phyloP scores from a whole-genome alignment of 2,888 invertebrate genomes.

The Coelopa pilipes region DNA sequence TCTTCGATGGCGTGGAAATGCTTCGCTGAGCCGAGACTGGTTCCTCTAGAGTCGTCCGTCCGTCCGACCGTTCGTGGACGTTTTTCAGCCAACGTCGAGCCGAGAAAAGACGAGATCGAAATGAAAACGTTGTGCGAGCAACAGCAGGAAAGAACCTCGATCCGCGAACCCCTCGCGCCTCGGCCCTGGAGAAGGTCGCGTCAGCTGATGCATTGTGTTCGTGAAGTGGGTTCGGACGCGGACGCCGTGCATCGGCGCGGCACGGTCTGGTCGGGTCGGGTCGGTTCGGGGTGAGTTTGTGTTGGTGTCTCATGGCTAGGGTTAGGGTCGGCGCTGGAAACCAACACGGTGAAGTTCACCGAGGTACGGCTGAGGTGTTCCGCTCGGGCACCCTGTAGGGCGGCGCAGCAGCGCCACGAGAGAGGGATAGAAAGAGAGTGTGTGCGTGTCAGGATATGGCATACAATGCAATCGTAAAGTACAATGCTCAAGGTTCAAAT shows the following conservation, averaged over 20 bases:
- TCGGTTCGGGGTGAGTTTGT: not conserved
- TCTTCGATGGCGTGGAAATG: not conserved
- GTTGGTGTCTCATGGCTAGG: not conserved
- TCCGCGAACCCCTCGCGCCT: too few species aligned
- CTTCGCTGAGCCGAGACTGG: slow-evolving; percentile 9
- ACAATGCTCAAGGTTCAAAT: slow-evolving; percentile 14
- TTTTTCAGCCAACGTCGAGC: not conserved
- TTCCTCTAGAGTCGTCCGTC: not conserved
- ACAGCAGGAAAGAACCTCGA: slow-evolving; percentile 6
- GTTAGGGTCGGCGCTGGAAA: too few species aligned
- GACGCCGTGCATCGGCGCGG: not conserved
- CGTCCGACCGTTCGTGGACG: too few species aligned
- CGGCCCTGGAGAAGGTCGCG: not conserved
- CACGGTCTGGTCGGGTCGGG: too few species aligned
- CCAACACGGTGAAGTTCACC: not conserved
- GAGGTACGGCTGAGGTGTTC: not conserved
- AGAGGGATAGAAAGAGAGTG: not conserved
- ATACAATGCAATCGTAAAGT: slow-evolving; percentile 16
- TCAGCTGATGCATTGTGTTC: slow-evolving; percentile 26
- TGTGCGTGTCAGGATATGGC: slow-evolving; percentile 26
- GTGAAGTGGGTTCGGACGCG: slow-evolving; percentile 6
- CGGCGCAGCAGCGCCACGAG: not conserved
- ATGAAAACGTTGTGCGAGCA: not conserved
- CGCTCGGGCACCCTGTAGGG: not conserved
- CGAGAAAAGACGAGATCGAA: not conserved